Base-by-base conservation (phyloP, 1,140 invertebrate genomes). In the Habropoda laboriosa region DNA sequence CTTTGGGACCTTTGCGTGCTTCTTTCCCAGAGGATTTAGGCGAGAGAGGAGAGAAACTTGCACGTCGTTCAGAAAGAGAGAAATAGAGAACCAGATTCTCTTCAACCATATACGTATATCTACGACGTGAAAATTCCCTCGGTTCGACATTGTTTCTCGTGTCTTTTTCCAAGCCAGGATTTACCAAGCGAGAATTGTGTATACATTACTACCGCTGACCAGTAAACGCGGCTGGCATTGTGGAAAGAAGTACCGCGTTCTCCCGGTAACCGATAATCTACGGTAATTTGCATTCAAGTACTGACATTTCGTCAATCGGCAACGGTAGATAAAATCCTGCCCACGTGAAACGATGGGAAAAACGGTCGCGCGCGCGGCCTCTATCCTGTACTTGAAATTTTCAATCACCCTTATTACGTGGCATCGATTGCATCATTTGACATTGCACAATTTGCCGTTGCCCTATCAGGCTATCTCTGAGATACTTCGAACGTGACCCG, bases 1-100 rank as follows among this genome's bases (percentile, higher is more conserved):
- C 90, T 92, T 91, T 89, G 83, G 86, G 78, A 82, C 84, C 86
- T 87, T 89, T 81, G 76, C 88, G 86, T 86, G 89, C 89, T 89
- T 90, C 89, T 76, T 86, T 82, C 73, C 66, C 84, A 76, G 68
- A 63, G 71, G 58, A 70, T 60, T 66, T 72, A 27, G 66, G 5
- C 58, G 24, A 49, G 42, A 61, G 35, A 45, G 45, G 68, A 45
- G 30, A 10, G n/a, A 21, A 40, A 71, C n/a, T n/a, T n/a, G n/a
- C n/a, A n/a, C n/a, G n/a, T n/a, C n/a, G n/a, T n/a, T n/a, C n/a
- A n/a, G n/a, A n/a, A n/a, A n/a, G n/a, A n/a, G n/a, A n/a, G n/a
- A n/a, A n/a, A n/a, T n/a, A n/a, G n/a, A n/a, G n/a, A n/a, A n/a
- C n/a, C n/a, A n/a, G n/a, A n/a, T n/a, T n/a, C n/a, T n/a, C n/a